Base-by-base conservation (phyloP, 2,888 invertebrate species). In the Idaea biselata region DNA sequence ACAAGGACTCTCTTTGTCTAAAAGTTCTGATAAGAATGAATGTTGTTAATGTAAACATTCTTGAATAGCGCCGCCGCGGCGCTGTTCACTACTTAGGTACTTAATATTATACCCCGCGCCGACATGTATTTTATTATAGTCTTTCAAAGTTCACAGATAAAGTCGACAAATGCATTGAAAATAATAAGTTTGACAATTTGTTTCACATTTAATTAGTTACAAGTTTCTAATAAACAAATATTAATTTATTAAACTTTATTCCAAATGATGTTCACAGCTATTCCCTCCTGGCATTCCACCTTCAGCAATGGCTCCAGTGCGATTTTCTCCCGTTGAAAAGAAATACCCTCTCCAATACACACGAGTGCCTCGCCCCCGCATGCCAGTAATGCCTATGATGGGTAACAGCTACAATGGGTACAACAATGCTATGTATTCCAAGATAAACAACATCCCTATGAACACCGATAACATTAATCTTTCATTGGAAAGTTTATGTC, bases 401-500 rank as follows among this genome's bases (percentile, higher is more conserved):
- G 63, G 78, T 59, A 60, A 67, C 17, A 71, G 69, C 54, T 90
- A 69, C 63, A 90, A 91, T 76, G 89, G 90, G 18, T 85, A 75
- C 68, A 79, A 71, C 60, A 78, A 68, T 68, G 64, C 66, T n/a
- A 73, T 69, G 62, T 18, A 73, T 14, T 81, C 68, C 1, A 63
- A 66, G 18, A 59, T 67, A 59, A 60, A 60, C 18, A 64, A 44
- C 60, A 31, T 7, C 18, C 14, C 17, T 14, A 1, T 69, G 11
- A 56, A 67, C 60, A 70, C 79, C 74, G 92, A 93, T 68, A 91
- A 88, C 69, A 87, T 93, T 7, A 93, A 93, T 77, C 80, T 93
- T 58, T 93, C 93, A 18, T 64, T 93, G 68, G 93, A 93, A 66
- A 92, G 78, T 74, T 81, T 93, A 67, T 93, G 93, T 55, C 93